A percentile compares a stretch with the other conserved stretches of the same genome.
Conservation (phyloP, 2,888 invertebrate genomes). For the Augiades crinisus region DNA sequence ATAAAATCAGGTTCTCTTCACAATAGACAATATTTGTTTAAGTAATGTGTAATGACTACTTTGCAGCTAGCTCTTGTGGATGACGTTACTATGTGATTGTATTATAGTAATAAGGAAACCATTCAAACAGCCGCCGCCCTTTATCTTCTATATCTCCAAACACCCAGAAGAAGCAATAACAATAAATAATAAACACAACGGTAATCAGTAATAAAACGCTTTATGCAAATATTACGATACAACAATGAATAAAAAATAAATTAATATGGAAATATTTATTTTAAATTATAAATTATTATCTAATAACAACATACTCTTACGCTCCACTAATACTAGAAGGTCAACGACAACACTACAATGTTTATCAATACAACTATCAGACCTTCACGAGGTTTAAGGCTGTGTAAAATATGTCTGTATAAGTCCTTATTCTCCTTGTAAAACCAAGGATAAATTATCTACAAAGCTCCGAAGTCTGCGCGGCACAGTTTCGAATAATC, state of each 20-base stretch:
- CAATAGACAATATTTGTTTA: constrained; percentile 1
- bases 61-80: not conserved
- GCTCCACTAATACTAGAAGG: constrained; percentile 73
- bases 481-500: constrained; percentile 68
- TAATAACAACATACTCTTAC: constrained; percentile 62
- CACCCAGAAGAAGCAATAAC: constrained; percentile 6
- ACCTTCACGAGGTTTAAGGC: constrained; percentile 49
- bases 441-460: constrained; percentile 77
- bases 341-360: constrained; percentile 65
- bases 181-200: constrained; percentile 25
- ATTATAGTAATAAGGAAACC: constrained; percentile 13
- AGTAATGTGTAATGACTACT: not conserved
- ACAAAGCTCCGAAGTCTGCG: constrained; percentile 64
- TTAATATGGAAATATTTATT: constrained; percentile 56
- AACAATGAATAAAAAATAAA: constrained; percentile 39
- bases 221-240: constrained; percentile 25
- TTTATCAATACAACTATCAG: constrained; percentile 56
- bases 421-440: constrained; percentile 69
- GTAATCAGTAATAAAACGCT: constrained; percentile 19
- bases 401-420: constrained; percentile 40
- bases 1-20: constrained; percentile 2
- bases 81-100: not conserved
- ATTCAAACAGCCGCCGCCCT: constrained; percentile 5
- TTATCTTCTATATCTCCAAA: constrained; percentile 5
- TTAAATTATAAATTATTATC: constrained; percentile 55